Conservation (phyloP, 1,140 invertebrate genomes). For the Phocides pigmalion region DNA sequence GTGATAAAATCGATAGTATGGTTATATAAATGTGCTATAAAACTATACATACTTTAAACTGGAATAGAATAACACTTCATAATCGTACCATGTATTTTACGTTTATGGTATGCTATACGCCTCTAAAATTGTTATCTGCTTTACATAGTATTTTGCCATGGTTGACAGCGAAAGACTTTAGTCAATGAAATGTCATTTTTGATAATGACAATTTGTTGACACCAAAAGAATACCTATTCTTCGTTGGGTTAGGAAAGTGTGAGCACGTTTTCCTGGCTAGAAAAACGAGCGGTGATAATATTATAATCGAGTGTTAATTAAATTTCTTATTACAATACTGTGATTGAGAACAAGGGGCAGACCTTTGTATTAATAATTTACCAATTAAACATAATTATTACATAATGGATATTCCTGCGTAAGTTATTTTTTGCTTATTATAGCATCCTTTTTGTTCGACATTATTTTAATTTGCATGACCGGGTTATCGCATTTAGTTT, state of each 20-base stretch:
- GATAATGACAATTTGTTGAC: too few relatives aligned
- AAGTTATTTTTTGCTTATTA: slow-evolving; percentile 53
- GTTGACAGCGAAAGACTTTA: too few relatives aligned
- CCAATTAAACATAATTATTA: slow-evolving; percentile 46
- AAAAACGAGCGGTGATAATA: slow-evolving; percentile 60
- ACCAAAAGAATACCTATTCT: slow-evolving; percentile 35
- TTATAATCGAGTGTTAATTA: slow-evolving; percentile 33
- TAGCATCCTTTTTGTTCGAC: slow-evolving; percentile 44
- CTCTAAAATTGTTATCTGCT: too few relatives aligned
- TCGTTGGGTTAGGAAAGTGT: slow-evolving; percentile 32
- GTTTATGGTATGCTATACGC: too few relatives aligned
- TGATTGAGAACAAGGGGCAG: slow-evolving; percentile 10
- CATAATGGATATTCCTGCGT: slow-evolving; percentile 67
- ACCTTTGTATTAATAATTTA: slow-evolving; percentile 16
- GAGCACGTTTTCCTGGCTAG: slow-evolving; percentile 55
- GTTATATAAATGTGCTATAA: too few relatives aligned
- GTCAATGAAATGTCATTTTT: not conserved
- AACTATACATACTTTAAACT: too few relatives aligned
- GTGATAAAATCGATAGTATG: too few relatives aligned
- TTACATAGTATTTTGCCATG: too few relatives aligned
- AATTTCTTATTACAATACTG: not conserved
- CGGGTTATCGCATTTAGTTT: slow-evolving; percentile 4
- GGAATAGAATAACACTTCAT: too few relatives aligned
- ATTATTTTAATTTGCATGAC: slow-evolving; percentile 26
- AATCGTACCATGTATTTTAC: too few relatives aligned